Percentiles rank a stretch among this genome's conserved stretches.
phyloP scores from a whole-genome alignment of 1,140 invertebrate species.

The Bombus pascuorum region DNA sequence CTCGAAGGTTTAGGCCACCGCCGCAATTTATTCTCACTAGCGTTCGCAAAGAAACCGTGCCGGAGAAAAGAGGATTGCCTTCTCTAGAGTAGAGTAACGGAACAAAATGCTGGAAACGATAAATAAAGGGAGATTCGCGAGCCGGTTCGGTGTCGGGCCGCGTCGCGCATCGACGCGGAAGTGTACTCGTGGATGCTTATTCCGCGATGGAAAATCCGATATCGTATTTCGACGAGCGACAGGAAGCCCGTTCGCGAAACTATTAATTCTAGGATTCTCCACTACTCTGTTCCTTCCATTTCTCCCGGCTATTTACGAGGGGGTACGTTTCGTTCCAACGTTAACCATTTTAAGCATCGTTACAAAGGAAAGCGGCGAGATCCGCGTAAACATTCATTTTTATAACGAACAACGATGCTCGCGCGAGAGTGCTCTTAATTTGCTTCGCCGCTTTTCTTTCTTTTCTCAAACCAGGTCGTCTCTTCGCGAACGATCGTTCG shows the following conservation, averaged over 20 bases:
- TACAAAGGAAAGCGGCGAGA: background rate
- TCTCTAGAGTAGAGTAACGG: background rate
- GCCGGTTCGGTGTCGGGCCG: background rate
- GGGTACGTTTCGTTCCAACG: background rate
- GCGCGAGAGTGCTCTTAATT: background rate
- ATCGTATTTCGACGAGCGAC: slow-evolving; percentile 18
- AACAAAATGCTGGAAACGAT: slow-evolving; percentile 24
- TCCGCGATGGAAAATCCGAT: slow-evolving; percentile 31
- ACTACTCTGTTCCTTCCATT: background rate
- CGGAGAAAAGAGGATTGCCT: slow-evolving; percentile 29
- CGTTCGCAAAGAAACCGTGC: background rate
- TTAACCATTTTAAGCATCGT: slow-evolving; percentile 5
- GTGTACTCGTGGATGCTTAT: slow-evolving; percentile 12
- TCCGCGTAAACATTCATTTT: background rate
- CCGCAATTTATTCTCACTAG: slow-evolving; percentile 6
- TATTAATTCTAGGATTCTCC: slow-evolving; percentile 29
- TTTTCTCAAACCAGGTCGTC: no score
- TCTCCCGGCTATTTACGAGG: background rate
- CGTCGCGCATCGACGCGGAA: slow-evolving; percentile 31
- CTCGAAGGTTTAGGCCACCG: background rate
- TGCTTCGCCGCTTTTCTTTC: no score
- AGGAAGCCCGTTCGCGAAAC: slow-evolving; percentile 1
- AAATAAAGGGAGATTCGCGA: slow-evolving; percentile 33
- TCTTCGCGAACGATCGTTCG: no score
- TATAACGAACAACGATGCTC: background rate